A percentile compares a stretch with the other conserved stretches of the same genome.
Conservation (phyloP, 2,797 vertebrate species). For the Peromyscus aztecus region DNA sequence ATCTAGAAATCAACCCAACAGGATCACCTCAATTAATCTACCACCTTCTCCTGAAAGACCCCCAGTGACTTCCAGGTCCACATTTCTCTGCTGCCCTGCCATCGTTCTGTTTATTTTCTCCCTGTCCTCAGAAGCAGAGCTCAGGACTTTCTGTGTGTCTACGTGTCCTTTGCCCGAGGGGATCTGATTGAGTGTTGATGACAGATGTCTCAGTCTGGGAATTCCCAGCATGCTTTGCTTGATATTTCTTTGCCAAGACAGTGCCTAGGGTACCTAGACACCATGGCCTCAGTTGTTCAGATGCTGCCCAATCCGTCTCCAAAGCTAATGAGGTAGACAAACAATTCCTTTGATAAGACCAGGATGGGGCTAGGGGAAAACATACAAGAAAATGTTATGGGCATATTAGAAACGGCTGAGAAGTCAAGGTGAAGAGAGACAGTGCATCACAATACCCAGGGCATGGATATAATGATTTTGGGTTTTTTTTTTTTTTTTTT, state of each 20-base stretch:
- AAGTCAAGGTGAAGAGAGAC: slow-evolving; percentile 48
- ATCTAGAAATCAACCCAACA: slow-evolving; percentile 49
- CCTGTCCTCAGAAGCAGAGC: slow-evolving; percentile 65
- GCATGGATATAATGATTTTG: not conserved
- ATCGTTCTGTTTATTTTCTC: slow-evolving; percentile 59
- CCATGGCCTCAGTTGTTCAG: slow-evolving; percentile 49
- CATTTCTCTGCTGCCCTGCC: not conserved
- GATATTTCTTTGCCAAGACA: slow-evolving; percentile 60
- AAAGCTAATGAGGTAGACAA: slow-evolving; percentile 12
- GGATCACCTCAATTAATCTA: slow-evolving; percentile 16
- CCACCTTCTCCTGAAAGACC: not conserved
- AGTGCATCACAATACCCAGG: not conserved
- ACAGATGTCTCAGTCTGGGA: slow-evolving; percentile 83
- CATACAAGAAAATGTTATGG: slow-evolving; percentile 23
- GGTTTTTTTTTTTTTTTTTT: not conserved
- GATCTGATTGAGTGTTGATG: slow-evolving; percentile 72
- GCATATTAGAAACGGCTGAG: slow-evolving; percentile 37
- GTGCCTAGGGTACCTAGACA: slow-evolving; percentile 57
- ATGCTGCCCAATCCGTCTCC: not conserved
- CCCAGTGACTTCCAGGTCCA: not conserved
- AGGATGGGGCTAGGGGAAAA: not conserved
- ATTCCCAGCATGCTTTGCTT: slow-evolving; percentile 78
- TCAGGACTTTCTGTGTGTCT: slow-evolving; percentile 61
- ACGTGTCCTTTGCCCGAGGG: slow-evolving; percentile 74
- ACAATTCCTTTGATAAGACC: slow-evolving; percentile 45